phyloP scores from a whole-genome alignment of 2,797 vertebrate genomes.

The Phrynocephalus guinanensis region DNA sequence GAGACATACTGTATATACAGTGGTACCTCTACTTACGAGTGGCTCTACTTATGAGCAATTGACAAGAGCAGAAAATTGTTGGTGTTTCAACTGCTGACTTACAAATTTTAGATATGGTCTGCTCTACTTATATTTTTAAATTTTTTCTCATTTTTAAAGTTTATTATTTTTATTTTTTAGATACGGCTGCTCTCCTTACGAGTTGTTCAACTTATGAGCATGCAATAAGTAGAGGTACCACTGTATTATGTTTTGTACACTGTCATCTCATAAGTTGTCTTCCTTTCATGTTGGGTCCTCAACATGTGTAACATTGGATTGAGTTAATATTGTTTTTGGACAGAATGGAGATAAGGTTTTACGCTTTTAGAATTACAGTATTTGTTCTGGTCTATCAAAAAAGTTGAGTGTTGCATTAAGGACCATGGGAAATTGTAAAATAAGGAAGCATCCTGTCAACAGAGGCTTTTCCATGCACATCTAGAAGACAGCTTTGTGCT shows the following conservation, averaged over 20 bases:
- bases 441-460: neutral
- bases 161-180: too few species aligned
- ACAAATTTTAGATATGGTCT: too few species aligned
- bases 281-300: conserved; percentile 1
- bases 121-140: too few species aligned
- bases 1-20: too few species aligned
- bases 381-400: neutral
- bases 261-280: neutral
- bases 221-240: too few species aligned
- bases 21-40: too few species aligned
- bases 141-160: too few species aligned
- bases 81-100: too few species aligned
- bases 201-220: too few species aligned
- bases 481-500: neutral
- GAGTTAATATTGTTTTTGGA: neutral
- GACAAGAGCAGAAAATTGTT: too few species aligned
- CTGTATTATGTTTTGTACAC: neutral
- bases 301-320: neutral
- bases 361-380: neutral
- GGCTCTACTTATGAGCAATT: too few species aligned
- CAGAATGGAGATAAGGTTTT: neutral
- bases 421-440: neutral
- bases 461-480: neutral
- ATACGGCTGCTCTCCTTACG: too few species aligned
- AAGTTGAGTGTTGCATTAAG: neutral